A percentile compares a stretch with the other conserved stretches of the same genome.
Evolutionary conservation across 2,797 vertebrate species (phyloP).

Genomic region (Lithobates pipiens): DNA sequence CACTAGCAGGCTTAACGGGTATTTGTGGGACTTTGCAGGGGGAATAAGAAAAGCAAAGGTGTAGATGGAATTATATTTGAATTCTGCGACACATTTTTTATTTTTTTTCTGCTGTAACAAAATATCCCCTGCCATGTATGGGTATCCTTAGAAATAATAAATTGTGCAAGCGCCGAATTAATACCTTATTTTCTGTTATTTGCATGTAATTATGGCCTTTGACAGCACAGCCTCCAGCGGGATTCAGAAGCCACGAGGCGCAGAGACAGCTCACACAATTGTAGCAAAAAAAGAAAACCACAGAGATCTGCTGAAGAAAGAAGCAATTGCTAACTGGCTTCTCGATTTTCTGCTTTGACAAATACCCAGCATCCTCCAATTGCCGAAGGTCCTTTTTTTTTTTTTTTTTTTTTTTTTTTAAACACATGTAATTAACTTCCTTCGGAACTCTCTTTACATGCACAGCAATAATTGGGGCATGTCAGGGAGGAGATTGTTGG

Average conservation of each 20-base stretch:
- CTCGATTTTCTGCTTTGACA: conserved; percentile 14
- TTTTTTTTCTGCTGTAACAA: too few species aligned
- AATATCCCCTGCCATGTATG: too few species aligned
- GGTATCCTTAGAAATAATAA: too few species aligned
- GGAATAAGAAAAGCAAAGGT: too few species aligned
- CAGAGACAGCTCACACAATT: background rate
- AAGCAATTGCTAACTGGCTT: background rate
- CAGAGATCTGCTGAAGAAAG: background rate
- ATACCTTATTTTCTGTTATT: background rate
- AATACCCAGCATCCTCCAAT: background rate
- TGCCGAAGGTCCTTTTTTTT: background rate
- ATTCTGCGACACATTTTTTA: too few species aligned
- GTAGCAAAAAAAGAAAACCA: background rate
- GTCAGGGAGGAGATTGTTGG: background rate
- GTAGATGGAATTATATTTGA: too few species aligned
- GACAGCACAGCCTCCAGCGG: conserved; percentile 11
- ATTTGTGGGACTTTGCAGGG: too few species aligned
- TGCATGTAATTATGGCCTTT: conserved; percentile 47
- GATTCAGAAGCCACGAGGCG: background rate
- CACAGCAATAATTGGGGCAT: conserved; percentile 13
- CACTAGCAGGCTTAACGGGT: too few species aligned
- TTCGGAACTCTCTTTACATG: background rate
- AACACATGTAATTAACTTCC: conserved; percentile 13
- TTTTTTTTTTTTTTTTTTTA: too few species aligned
- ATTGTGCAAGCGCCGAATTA: too few species aligned